Percentiles rank a stretch among this genome's conserved stretches.
Evolutionary conservation across 2,113 vertebrate genomes (phyloP).

Genomic region (Casuarius casuarius): DNA sequence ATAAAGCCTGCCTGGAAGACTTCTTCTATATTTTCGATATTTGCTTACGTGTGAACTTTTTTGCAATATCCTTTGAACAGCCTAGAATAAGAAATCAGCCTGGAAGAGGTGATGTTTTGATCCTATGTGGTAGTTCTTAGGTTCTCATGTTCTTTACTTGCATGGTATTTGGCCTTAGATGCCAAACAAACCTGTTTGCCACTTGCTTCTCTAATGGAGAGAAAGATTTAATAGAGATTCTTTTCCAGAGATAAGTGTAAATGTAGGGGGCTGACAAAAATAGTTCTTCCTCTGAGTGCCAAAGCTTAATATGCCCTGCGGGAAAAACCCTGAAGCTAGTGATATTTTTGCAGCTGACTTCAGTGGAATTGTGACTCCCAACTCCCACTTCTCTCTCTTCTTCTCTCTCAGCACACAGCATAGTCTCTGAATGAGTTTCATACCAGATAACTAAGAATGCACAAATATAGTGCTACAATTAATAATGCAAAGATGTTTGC

Average conservation of each 20-base stretch:
- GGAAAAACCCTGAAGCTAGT: background rate
- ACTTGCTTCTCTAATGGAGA: background rate
- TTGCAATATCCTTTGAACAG: background rate
- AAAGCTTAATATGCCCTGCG: background rate
- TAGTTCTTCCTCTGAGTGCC: background rate
- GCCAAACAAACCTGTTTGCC: background rate
- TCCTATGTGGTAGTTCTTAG: background rate
- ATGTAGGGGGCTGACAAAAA: background rate
- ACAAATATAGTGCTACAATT: background rate
- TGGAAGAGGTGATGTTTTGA: background rate
- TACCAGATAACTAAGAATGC: background rate
- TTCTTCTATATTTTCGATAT: background rate
- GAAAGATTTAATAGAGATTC: background rate
- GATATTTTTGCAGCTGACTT: background rate
- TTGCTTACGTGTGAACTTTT: background rate
- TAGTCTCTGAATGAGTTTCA: background rate
- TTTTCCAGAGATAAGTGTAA: background rate
- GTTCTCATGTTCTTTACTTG: background rate
- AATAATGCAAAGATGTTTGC: background rate
- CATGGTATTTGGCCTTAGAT: background rate
- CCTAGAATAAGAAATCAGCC: background rate
- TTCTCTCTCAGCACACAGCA: background rate
- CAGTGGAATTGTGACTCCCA: background rate
- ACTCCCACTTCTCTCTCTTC: background rate
- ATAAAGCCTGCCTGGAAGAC: background rate